A percentile compares a stretch with the other conserved stretches of the same genome.
Evolutionary conservation across 2,888 invertebrate genomes (phyloP).

Genomic region (Cryptocephalus primarius): DNA sequence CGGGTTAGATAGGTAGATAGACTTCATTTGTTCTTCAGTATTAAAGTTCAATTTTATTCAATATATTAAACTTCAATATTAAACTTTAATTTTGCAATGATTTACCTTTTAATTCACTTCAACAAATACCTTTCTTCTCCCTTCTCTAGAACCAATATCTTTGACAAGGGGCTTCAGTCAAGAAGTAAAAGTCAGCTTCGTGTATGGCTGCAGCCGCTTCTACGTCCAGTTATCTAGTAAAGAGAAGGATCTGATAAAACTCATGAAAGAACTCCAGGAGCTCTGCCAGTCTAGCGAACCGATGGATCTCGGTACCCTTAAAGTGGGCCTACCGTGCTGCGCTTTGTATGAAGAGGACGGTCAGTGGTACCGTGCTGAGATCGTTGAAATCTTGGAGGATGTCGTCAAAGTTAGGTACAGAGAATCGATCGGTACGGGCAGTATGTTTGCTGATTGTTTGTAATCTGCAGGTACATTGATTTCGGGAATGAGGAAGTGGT

Average conservation of each 20-base stretch:
- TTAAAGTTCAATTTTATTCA: no score
- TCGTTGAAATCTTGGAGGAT: slow-evolving; percentile 41
- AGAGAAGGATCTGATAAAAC: slow-evolving; percentile 46
- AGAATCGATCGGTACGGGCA: no score
- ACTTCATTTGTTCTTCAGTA: no score
- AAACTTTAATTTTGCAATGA: no score
- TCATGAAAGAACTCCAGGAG: slow-evolving; percentile 56
- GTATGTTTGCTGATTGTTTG: no score
- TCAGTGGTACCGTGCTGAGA: slow-evolving; percentile 85
- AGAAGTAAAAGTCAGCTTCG: slow-evolving; percentile 51
- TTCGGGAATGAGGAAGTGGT: slow-evolving; percentile 90
- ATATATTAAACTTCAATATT: no score
- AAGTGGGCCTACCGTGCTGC: slow-evolving; percentile 56
- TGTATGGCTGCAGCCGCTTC: slow-evolving; percentile 58
- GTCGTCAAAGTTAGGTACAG: slow-evolving; percentile 40
- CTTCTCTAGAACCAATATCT: slow-evolving; percentile 21
- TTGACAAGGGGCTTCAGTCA: slow-evolving; percentile 33
- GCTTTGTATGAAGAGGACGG: slow-evolving; percentile 71
- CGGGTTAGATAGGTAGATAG: no score
- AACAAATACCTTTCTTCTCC: neutral
- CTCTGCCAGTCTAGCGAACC: slow-evolving; percentile 40
- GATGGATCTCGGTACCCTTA: slow-evolving; percentile 30
- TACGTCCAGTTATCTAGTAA: slow-evolving; percentile 59
- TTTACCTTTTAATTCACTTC: no score
- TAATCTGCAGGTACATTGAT: slow-evolving; percentile 66